Evolutionary conservation across 1,140 invertebrate species (phyloP).

Genomic region (Nebria ingens): DNA sequence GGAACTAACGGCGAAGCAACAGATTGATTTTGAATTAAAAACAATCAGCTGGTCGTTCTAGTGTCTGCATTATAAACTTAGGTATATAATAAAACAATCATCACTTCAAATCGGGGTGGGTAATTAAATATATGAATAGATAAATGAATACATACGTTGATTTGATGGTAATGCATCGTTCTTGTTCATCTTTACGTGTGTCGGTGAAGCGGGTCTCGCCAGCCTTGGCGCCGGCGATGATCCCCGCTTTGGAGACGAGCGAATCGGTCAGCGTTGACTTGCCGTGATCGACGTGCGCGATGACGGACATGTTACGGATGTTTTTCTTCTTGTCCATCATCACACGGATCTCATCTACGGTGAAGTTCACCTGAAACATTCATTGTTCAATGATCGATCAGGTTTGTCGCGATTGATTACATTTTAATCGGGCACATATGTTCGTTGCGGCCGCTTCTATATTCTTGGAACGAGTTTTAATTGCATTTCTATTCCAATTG

Average conservation of each 20-base stretch:
- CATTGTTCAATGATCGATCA: no score
- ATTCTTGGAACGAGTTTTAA: no score
- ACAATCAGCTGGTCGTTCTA: slow-evolving; percentile 39
- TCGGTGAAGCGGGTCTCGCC: slow-evolving; percentile 99
- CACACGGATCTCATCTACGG: slow-evolving; percentile 96
- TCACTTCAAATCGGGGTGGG: slow-evolving; percentile 22
- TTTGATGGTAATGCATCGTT: slow-evolving; percentile 99
- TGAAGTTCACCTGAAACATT: slow-evolving; percentile 99
- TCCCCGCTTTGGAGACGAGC: slow-evolving; percentile 98
- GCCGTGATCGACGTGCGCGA: slow-evolving; percentile 99
- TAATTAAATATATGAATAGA: slow-evolving; percentile 7
- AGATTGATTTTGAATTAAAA: no score
- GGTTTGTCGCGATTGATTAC: no score
- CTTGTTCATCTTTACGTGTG: slow-evolving; percentile 98
- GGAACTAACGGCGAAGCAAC: no score
- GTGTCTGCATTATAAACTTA: slow-evolving; percentile 35
- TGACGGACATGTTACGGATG: slow-evolving; percentile 99
- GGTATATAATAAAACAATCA: slow-evolving; percentile 36
- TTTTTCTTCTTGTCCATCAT: slow-evolving; percentile 99
- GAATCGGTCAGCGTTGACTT: slow-evolving; percentile 99
- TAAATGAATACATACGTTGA: slow-evolving; percentile 75
- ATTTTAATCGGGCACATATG: no score
- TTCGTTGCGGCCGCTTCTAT: no score
- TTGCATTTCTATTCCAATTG: no score
- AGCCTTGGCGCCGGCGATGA: slow-evolving; percentile 96